phyloP scores from a whole-genome alignment of 53 echinoderm and acorn worm species.

The Paracentrotus lividus region DNA sequence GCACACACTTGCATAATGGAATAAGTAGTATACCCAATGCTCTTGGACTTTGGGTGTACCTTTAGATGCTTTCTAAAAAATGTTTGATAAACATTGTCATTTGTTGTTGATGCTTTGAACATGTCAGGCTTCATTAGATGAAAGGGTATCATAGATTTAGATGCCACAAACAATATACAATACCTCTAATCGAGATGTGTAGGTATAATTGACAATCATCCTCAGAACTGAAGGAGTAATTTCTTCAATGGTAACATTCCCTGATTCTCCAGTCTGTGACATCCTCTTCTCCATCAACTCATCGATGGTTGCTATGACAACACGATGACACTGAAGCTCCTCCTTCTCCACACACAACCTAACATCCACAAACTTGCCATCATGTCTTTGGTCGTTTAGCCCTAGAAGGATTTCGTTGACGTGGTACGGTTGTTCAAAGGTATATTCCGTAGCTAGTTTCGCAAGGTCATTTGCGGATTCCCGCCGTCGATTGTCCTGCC shows the following conservation, averaged over 20 bases:
- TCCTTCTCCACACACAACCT: conserved; percentile 80
- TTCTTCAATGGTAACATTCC: conserved; percentile 80
- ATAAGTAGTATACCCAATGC: no score
- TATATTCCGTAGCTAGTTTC: conserved; percentile 89
- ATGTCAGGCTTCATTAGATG: no score
- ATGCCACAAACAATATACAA: not conserved
- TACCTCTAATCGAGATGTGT: conserved; percentile 93
- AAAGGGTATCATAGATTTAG: no score
- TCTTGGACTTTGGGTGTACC: no score
- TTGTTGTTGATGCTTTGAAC: no score
- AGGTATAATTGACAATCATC: conserved; percentile 96
- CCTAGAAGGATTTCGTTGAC: conserved; percentile 97
- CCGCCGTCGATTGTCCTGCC: conserved; percentile 85
- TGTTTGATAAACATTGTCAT: no score
- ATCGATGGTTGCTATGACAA: conserved; percentile 96
- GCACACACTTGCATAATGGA: no score
- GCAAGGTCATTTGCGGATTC: conserved; percentile 75
- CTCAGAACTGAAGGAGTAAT: conserved; percentile 86
- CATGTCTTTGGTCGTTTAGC: conserved; percentile 91
- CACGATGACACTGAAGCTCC: conserved; percentile 86
- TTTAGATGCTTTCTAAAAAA: no score
- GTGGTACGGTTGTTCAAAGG: conserved; percentile 98
- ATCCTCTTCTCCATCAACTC: conserved; percentile 89
- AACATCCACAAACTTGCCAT: conserved; percentile 91
- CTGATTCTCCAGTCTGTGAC: conserved; percentile 70